Evolutionary conservation across 2,113 vertebrate genomes (phyloP).

Genomic region (Arvicanthis niloticus): DNA sequence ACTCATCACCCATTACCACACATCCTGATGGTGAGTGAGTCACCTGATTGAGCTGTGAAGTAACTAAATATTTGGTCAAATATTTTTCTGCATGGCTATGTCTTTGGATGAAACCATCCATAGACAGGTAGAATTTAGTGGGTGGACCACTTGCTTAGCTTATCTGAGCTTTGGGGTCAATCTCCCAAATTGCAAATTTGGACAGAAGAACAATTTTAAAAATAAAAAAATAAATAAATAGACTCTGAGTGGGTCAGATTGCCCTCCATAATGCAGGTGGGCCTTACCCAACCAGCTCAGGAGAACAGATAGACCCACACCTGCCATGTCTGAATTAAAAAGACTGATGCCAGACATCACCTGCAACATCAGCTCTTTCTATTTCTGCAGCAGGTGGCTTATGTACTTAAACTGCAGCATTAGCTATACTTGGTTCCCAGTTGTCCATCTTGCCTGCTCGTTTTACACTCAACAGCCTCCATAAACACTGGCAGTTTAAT

Average conservation of each 20-base stretch:
- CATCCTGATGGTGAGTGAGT: not conserved
- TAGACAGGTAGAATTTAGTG: not conserved
- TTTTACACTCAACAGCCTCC: not conserved
- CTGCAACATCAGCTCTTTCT: not conserved
- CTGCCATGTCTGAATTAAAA: no score
- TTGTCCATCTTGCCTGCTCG: not conserved
- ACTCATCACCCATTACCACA: not conserved
- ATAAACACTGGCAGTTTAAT: not conserved
- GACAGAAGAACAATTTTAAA: not conserved
- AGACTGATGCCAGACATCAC: not conserved
- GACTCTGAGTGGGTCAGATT: not conserved
- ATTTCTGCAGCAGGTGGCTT: no score
- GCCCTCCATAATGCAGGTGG: not conserved
- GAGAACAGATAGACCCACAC: not conserved
- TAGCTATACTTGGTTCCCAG: not conserved
- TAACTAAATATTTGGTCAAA: not conserved
- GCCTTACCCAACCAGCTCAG: not conserved
- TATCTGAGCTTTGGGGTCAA: not conserved
- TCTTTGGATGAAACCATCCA: not conserved
- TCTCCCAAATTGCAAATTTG: not conserved
- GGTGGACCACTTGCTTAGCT: not conserved
- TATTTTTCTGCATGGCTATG: not conserved
- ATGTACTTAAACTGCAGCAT: not conserved
- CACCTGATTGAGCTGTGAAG: not conserved
- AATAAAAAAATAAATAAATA: not conserved